Conservation (phyloP, 1,140 invertebrate genomes). For the Caenorhabditis tropicalis region DNA sequence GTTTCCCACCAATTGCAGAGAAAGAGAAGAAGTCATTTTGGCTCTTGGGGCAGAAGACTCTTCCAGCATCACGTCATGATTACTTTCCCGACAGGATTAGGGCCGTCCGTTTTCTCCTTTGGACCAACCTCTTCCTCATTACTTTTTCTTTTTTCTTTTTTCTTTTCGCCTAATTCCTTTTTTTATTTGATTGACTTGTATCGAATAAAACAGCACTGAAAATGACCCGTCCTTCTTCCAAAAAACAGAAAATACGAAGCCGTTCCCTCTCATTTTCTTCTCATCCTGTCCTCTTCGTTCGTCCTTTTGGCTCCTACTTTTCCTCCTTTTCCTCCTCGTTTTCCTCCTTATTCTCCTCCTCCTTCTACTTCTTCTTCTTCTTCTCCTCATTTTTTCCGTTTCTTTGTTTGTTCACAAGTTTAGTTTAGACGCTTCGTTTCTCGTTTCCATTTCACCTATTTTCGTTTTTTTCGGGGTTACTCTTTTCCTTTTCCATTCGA, state of each 20-base stretch:
- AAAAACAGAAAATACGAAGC: neutral
- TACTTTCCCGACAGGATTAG: slow-evolving; percentile 29
- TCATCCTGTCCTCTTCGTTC: neutral
- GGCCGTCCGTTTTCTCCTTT: neutral
- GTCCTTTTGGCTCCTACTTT: neutral
- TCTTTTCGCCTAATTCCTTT: neutral
- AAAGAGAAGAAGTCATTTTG: neutral
- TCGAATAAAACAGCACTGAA: slow-evolving; percentile 2
- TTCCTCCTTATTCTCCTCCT: neutral
- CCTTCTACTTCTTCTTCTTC: no score
- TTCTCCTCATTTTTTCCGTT: neutral
- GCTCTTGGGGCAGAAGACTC: neutral
- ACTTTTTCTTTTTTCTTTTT: neutral
- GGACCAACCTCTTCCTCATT: neutral
- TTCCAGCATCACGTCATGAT: slow-evolving; percentile 37
- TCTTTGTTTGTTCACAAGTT: slow-evolving; percentile 40
- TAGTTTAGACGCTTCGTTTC: slow-evolving; percentile 25
- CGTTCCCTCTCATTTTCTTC: slow-evolving; percentile 13
- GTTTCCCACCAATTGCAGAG: neutral
- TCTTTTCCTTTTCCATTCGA: neutral
- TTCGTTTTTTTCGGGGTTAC: neutral
- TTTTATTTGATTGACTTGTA: slow-evolving; percentile 26
- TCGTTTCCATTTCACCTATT: slow-evolving; percentile 32
- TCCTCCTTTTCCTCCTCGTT: neutral
- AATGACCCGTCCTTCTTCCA: neutral